A percentile compares a stretch with the other conserved stretches of the same genome.
Evolutionary conservation across 2,888 invertebrate species (phyloP).

Genomic region (Drosophila hawaiiensis): DNA sequence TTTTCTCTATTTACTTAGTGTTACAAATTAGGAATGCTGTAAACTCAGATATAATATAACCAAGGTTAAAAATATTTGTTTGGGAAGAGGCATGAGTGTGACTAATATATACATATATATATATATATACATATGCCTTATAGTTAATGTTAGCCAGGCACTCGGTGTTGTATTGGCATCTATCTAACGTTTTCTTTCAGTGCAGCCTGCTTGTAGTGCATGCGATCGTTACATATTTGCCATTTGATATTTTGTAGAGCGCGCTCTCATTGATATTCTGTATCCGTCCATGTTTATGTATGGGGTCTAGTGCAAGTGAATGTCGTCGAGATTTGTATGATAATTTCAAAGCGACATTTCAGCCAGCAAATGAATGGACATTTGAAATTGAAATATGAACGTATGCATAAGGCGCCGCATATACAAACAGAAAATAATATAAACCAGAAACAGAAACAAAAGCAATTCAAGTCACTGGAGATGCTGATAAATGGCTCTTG

Average conservation of each 20-base stretch:
- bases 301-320: conserved; percentile 63
- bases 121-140: too few relatives aligned
- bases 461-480: conserved; percentile 28
- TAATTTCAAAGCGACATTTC: conserved; percentile 68
- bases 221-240: conserved; percentile 40
- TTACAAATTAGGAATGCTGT: neutral
- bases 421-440: conserved; percentile 1
- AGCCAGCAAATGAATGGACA: conserved; percentile 49
- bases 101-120: neutral
- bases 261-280: conserved; percentile 75
- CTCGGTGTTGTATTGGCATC: neutral
- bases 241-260: conserved; percentile 65
- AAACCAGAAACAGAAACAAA: conserved; percentile 28
- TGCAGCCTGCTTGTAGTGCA: conserved; percentile 23
- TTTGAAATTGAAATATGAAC: conserved; percentile 64
- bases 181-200: conserved; percentile 25
- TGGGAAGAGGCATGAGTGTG: neutral
- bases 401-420: conserved; percentile 12
- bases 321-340: conserved; percentile 53
- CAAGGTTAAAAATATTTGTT: neutral
- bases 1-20: neutral
- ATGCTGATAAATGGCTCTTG: conserved; percentile 51
- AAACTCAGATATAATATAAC: neutral
- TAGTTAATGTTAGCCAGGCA: neutral
- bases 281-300: conserved; percentile 36